These are phyloP conservation scores for Bathynomus jamesi DNA, from an alignment of 1,140 invertebrate species.

Conservation along the genomic window DNA sequence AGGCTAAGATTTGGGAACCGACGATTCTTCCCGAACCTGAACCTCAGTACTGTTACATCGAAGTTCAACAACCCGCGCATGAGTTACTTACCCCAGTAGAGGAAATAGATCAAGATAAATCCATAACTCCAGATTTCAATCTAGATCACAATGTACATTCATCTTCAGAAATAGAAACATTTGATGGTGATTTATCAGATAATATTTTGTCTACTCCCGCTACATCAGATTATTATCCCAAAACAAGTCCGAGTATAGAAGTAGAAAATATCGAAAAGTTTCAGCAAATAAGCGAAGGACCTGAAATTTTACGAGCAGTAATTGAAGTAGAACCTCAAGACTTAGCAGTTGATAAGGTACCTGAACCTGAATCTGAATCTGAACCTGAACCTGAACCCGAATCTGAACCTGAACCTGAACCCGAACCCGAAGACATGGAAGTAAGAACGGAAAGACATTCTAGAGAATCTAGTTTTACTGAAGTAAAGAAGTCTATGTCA, in stretches of 20 bases:
- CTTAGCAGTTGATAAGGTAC: conserved; percentile 1
- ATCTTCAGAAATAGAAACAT: background rate
- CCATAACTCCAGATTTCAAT: conserved; percentile 48
- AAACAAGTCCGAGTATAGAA: conserved; percentile 31
- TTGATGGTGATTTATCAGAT: background rate
- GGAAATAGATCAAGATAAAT: conserved; percentile 14
- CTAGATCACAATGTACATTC: conserved; percentile 44
- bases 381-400: background rate
- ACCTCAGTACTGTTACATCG: conserved; percentile 13
- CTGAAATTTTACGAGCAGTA: background rate
- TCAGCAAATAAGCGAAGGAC: conserved; percentile 2
- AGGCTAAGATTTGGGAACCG: conserved; percentile 1
- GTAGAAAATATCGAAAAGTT: background rate
- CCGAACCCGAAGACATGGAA: conserved; percentile 3
- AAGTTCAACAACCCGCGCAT: background rate
- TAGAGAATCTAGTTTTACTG: conserved; percentile 16
- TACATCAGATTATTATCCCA: conserved; percentile 61
- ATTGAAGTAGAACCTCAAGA: conserved; percentile 16
- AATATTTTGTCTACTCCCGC: conserved; percentile 36
- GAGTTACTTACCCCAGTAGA: background rate
- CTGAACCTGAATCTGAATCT: conserved; percentile 4
- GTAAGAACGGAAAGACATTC: conserved; percentile 14
- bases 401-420: background rate
- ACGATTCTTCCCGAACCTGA: conserved; percentile 14
- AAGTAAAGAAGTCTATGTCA: conserved; percentile 21